Evolutionary conservation across 2,113 vertebrate species (phyloP), one percentile per base, ranked within the genome.

Genomic region (Paramormyrops kingsleyae): DNA sequence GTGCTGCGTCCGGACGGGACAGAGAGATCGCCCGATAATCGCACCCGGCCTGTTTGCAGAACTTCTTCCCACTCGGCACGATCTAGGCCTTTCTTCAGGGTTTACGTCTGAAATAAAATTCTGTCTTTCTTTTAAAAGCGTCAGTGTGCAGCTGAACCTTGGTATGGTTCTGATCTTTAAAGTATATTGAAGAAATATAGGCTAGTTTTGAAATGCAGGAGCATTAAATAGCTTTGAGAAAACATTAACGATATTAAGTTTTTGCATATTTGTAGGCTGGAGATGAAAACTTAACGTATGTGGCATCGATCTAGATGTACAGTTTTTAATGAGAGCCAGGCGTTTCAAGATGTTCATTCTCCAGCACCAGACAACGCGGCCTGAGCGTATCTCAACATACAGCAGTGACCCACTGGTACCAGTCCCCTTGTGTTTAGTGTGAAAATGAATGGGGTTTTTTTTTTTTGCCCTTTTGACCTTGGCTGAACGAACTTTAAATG

Each of bases 101-200:
- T 66, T 21, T 44, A 1, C 4, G 89, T 89, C 49, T 50, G 50
- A 80, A 42, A 90, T 89, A 10, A 90, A 49, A 92, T 19, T 62
- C 46, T 2, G 21, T 59, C 35, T 39, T 50, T 89, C 70, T 85
- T 89, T 59, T 91, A 88, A 90, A 92, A 92, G 91, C 89, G 90
- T 92, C 90, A 88, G 52, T 53, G 90, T 88, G 88, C 77, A 91
- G 77, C 89, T 49, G 50, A 17, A 87, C 83, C 86, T 90, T 88
- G 89, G 8, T 50, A 77, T n/a, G 39, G 90, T 83, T 90, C 47
- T 31, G 59, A n/a, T 46, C 89, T 94, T 92, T 94, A 91, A 92
- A 91, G 77, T 89, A 13, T 50, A 50, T 88, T 80, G 47, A 92
- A 88, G 89, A 42, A 74, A 90, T 88, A 89, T 83, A 89, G 90